These are phyloP conservation scores for Anoplius nigerrimus DNA, from an alignment of 2,888 invertebrate genomes.

Conservation along the genomic window DNA sequence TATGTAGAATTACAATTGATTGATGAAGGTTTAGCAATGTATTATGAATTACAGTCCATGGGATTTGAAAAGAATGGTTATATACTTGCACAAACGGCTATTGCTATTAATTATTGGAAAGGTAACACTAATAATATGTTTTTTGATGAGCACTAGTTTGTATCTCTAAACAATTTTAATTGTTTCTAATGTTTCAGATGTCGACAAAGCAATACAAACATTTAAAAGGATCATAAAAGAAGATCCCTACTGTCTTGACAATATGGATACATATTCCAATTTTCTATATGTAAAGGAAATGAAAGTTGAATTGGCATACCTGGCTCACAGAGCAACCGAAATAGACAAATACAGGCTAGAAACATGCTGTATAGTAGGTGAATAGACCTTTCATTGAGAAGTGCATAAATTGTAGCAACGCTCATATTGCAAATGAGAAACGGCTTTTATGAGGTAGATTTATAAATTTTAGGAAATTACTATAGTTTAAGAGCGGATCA, in stretches of 20 bases:
- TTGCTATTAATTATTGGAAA: conserved; percentile 93
- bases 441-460: conserved; percentile 8
- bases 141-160: not conserved
- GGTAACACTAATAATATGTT: conserved; percentile 76
- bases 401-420: not conserved
- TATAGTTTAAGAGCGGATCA: conserved; percentile 97
- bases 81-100: conserved; percentile 93
- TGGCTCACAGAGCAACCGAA: conserved; percentile 94
- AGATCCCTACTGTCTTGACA: conserved; percentile 96
- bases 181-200: conserved; percentile 79
- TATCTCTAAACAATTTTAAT: not conserved
- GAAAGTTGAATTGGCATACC: conserved; percentile 91
- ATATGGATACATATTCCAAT: conserved; percentile 98
- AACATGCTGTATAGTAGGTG: conserved; percentile 98
- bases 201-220: conserved; percentile 89
- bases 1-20: conserved; percentile 93
- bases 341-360: conserved; percentile 98
- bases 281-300: conserved; percentile 95
- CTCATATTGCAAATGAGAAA: not conserved
- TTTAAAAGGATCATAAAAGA: conserved; percentile 88
- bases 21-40: conserved; percentile 91
- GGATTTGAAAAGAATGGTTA: conserved; percentile 94
- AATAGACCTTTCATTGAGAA: conserved; percentile 50
- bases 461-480: conserved; percentile 86
- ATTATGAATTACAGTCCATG: conserved; percentile 83